Base-by-base conservation (phyloP, 2,797 vertebrate species). In the Sebastes cheni region DNA sequence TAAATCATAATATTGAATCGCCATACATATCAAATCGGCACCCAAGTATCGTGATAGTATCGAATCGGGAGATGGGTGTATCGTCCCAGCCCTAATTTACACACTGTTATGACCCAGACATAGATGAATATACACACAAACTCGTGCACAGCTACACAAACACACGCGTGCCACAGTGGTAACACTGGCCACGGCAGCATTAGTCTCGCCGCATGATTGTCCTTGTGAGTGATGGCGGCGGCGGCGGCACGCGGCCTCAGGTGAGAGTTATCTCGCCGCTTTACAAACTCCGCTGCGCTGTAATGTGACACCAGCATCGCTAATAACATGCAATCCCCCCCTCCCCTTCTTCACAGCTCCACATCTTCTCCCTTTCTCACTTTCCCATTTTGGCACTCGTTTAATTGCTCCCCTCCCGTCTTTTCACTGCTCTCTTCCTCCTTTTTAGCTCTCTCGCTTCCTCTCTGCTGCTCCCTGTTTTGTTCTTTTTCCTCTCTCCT, bases 201-300 rank as follows among this genome's bases (percentile, higher is more conserved):
- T 85, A 80, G 88, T 88, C 88, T 90, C 70, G 2, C 83, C 8
- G 25, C 79, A 81, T 67, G 86, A 80, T 77, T 69, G 90, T 91
- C 92, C 85, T 86, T 77, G 80, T 93, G 91, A 94, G 75, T 61
- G 85, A 92, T 91, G 79, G 83, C 27, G 23, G 79, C 64, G 13
- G 78, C 64, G 13, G 77, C 61, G 2, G 75, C 50, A 12, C 1
- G 20, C 18, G 10, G 77, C 89, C 90, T 89, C 89, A 89, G 88
- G 92, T 92, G 86, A 91, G 88, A 79, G 77, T 88, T 90, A 93
- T 91, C 88, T 85, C 64, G 27, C 78, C 89, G 80, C 87, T 91
- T 92, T 91, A 88, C 86, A 81, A 91, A 91, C 85, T 86, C 85
- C 4, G 66, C 66, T 55, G 69, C 54, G 85, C 81, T 70, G 83